Base-by-base conservation (phyloP, 1,140 invertebrate genomes). In the Melipona quadrifasciata region DNA sequence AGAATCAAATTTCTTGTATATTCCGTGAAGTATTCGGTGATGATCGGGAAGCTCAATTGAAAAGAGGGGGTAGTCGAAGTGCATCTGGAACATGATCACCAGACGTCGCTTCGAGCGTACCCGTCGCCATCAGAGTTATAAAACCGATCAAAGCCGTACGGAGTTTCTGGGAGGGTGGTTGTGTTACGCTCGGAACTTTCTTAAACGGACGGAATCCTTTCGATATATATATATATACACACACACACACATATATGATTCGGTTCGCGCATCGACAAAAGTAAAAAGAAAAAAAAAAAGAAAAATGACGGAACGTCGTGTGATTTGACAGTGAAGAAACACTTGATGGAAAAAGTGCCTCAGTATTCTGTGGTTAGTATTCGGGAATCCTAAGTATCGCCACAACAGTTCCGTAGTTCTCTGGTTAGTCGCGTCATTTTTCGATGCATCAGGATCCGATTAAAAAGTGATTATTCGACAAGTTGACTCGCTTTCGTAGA, bases 121-220 rank as follows among this genome's bases (percentile, higher is more conserved):
- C 19, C 80, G 80, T 74, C 82, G 61, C 72, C 72, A 80, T 86
- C 84, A 61, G 57, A 67, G 73, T 73, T 76, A 64, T 76, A 80
- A 80, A 79, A 64, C 86, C 57, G 87, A 77, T 92, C 90, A 93
- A 92, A 92, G 91, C 84, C 85, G 87, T 90, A 86, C 87, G 82
- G 90, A 91, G 89, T 91, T 85, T 91, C 88, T 17, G 81, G 88
- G 91, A 91, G 91, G 87, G 90, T 85, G 86, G 92, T 91, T 86
- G 91, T 78, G 82, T 88, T 87, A 86, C 88, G 84, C 72, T 91
- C 79, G 79, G 73, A 71, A 84, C 83, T 84, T 86, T 87, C 77
- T 76, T 80, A 73, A 78, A 87, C 61, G 57, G 82, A 82, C 79
- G 70, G 16, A 74, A 71, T 82, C 83, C 61, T 80, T 74, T 80